phyloP scores from a whole-genome alignment of 2,797 vertebrate species.

The Mico argentatus region DNA sequence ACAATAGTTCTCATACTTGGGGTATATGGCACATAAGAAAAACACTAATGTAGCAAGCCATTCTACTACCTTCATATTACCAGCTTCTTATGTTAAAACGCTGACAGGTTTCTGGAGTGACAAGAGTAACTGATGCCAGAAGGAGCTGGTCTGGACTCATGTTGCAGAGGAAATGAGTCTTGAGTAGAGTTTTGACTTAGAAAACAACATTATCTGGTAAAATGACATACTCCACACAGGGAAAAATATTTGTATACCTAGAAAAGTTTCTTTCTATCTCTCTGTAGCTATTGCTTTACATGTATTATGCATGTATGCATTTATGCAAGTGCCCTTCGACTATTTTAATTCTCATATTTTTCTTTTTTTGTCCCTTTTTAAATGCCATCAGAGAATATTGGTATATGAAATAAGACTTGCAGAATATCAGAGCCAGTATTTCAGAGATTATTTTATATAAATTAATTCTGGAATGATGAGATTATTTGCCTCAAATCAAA shows the following conservation, averaged over 20 bases:
- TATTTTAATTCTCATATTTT: not conserved
- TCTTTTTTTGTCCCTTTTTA: not conserved
- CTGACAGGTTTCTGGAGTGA: not conserved
- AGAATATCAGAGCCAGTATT: not conserved
- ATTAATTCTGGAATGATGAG: not conserved
- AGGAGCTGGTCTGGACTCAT: not conserved
- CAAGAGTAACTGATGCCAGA: not conserved
- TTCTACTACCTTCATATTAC: not conserved
- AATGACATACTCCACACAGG: not conserved
- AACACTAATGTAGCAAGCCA: not conserved
- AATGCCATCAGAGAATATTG: not conserved
- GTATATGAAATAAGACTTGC: not conserved
- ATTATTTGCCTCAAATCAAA: constrained; percentile 5
- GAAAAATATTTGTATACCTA: not conserved
- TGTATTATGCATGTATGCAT: not conserved
- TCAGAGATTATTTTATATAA: not conserved
- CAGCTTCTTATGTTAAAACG: not conserved
- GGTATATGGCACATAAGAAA: not conserved
- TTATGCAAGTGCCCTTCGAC: not conserved
- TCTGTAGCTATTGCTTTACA: not conserved
- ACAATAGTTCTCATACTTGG: not conserved
- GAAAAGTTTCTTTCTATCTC: not conserved
- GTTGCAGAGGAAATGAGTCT: not conserved
- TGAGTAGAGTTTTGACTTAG: not conserved
- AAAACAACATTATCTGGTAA: not conserved